Evolutionary conservation across 1,140 invertebrate species (phyloP).

Genomic region (Paraescarpia echinospica): DNA sequence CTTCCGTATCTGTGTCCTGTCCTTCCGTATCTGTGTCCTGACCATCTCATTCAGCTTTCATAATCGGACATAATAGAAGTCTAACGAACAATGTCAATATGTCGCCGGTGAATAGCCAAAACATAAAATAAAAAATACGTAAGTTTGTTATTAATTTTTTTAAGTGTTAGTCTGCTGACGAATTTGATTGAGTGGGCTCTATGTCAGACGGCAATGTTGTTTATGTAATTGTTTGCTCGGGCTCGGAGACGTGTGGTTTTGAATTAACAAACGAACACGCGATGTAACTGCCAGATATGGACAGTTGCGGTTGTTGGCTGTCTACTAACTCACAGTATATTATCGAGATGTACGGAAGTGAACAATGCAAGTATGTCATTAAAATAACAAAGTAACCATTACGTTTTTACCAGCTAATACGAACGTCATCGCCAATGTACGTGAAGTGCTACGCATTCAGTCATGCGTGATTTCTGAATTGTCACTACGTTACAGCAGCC

Average conservation of each 20-base stretch:
- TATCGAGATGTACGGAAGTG: not conserved
- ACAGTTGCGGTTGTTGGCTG: no score
- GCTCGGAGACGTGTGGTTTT: not conserved
- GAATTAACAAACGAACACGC: not conserved
- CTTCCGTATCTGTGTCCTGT: no score
- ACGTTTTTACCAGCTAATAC: not conserved
- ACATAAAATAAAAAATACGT: not conserved
- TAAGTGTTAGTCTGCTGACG: not conserved
- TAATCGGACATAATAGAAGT: no score
- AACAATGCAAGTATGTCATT: not conserved
- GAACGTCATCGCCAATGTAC: no score
- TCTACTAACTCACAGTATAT: not conserved
- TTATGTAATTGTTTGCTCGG: not conserved
- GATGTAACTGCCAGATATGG: not conserved
- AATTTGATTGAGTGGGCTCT: no score
- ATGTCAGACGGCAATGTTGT: no score
- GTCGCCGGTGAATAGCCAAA: no score
- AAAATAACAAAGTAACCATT: not conserved
- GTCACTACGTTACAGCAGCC: not conserved
- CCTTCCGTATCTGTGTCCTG: no score
- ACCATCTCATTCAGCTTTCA: no score
- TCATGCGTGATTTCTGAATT: not conserved
- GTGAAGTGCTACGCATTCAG: not conserved
- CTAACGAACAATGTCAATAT: no score
- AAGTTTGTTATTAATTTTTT: not conserved